phyloP scores from a whole-genome alignment of 2,888 invertebrate genomes.

The Leistus spinibarbis region DNA sequence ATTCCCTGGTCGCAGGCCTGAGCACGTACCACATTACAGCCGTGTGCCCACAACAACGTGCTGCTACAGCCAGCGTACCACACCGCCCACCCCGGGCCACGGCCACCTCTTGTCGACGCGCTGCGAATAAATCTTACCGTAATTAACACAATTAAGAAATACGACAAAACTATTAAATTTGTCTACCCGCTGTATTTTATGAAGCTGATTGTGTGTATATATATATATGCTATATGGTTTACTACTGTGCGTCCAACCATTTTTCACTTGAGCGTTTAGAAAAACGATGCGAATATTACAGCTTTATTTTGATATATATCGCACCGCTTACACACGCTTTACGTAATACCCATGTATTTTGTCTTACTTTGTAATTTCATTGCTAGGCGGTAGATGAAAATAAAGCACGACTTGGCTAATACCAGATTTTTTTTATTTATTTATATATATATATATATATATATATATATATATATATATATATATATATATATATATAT shows the following conservation, averaged over 20 bases:
- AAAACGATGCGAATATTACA: slow-evolving; percentile 33
- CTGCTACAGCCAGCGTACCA: neutral
- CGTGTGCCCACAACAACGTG: slow-evolving; percentile 38
- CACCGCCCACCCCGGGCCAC: neutral
- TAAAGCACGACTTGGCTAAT: neutral
- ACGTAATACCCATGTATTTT: slow-evolving; percentile 37
- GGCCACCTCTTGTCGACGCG: slow-evolving; percentile 5
- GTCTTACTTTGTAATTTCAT: slow-evolving; percentile 38
- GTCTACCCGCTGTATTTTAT: neutral
- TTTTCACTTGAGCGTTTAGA: slow-evolving; percentile 22
- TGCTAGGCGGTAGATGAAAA: neutral
- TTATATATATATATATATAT: no score
- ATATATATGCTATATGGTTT: neutral
- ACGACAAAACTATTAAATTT: slow-evolving; percentile 35
- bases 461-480: no score
- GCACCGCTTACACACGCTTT: slow-evolving; percentile 37
- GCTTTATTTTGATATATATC: slow-evolving; percentile 40
- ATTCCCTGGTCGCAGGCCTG: slow-evolving; percentile 48
- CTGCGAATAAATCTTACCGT: slow-evolving; percentile 32
- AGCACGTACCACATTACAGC: slow-evolving; percentile 52
- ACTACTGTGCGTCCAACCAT: neutral
- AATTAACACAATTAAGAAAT: slow-evolving; percentile 40
- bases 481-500: no score
- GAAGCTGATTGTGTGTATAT: neutral
- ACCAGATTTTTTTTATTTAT: neutral